phyloP scores from a whole-genome alignment of 2,797 vertebrate genomes.

The Myripristis murdjan region DNA sequence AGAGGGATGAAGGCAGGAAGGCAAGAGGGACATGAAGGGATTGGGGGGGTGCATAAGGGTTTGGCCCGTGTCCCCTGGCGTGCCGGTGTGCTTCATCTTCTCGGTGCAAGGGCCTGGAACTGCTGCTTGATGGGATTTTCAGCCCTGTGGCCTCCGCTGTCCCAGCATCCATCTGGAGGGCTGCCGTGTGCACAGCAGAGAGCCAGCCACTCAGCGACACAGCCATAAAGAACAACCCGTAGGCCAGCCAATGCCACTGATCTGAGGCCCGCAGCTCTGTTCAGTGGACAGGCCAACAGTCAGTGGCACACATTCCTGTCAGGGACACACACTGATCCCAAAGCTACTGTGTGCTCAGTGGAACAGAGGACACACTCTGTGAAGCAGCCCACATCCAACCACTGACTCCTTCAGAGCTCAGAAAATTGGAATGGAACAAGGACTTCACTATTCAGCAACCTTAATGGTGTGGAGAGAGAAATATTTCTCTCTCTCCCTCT shows the following conservation, averaged over 20 bases:
- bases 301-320: constrained; percentile 77
- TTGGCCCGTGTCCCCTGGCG: constrained; percentile 83
- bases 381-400: constrained; percentile 70
- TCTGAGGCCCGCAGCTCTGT: constrained; percentile 79
- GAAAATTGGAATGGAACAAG: constrained; percentile 70
- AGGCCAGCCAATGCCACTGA: constrained; percentile 77
- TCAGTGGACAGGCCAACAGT: constrained; percentile 78
- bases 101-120: constrained; percentile 85
- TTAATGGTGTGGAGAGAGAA: constrained; percentile 68
- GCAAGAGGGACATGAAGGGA: constrained; percentile 71
- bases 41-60: constrained; percentile 72
- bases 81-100: constrained; percentile 85
- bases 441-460: constrained; percentile 69
- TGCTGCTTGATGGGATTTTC: constrained; percentile 88
- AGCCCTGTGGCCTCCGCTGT: constrained; percentile 83
- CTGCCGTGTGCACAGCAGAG: constrained; percentile 73
- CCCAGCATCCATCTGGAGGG: constrained; percentile 83
- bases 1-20: constrained; percentile 60
- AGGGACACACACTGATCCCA: constrained; percentile 78
- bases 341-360: constrained; percentile 73
- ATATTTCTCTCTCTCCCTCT: constrained; percentile 25
- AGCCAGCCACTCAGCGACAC: constrained; percentile 77
- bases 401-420: constrained; percentile 69
- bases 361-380: constrained; percentile 71
- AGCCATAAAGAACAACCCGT: constrained; percentile 78